Conservation (phyloP, 2,113 vertebrate genomes). For the Pithys albifrons region DNA sequence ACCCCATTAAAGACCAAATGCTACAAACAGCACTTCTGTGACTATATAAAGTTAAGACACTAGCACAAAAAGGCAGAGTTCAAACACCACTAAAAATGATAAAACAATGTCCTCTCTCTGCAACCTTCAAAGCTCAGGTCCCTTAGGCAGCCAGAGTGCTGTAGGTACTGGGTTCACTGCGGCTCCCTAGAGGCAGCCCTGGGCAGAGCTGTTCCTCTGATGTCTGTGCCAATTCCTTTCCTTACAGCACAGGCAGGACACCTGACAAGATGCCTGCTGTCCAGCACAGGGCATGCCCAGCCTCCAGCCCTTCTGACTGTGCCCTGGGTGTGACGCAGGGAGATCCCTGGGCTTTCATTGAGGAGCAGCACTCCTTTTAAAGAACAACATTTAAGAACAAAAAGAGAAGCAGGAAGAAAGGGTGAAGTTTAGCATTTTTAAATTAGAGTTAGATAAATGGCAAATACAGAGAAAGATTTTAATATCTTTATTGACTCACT, state of each 20-base stretch:
- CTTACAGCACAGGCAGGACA: background rate
- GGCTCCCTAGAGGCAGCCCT: rapidly evolving
- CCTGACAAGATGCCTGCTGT: background rate
- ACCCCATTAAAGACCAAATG: background rate
- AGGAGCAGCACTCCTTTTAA: background rate
- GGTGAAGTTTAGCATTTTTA: background rate
- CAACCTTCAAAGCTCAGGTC: background rate
- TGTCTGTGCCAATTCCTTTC: background rate
- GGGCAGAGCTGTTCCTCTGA: background rate
- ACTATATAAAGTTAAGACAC: background rate
- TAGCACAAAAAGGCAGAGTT: background rate
- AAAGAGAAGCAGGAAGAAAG: background rate
- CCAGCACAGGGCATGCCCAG: rapidly evolving
- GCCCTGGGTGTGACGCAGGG: background rate
- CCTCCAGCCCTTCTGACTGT: background rate
- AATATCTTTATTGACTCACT: background rate
- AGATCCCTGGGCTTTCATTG: background rate
- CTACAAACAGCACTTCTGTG: background rate
- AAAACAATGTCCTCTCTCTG: background rate
- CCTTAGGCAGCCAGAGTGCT: background rate
- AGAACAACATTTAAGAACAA: background rate
- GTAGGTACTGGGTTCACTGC: background rate
- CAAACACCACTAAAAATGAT: background rate
- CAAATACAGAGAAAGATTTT: background rate
- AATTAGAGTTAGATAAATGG: background rate